A percentile compares a stretch with the other conserved stretches of the same genome.
Conservation (phyloP, 2,113 vertebrate species). For the Rhea americana region DNA sequence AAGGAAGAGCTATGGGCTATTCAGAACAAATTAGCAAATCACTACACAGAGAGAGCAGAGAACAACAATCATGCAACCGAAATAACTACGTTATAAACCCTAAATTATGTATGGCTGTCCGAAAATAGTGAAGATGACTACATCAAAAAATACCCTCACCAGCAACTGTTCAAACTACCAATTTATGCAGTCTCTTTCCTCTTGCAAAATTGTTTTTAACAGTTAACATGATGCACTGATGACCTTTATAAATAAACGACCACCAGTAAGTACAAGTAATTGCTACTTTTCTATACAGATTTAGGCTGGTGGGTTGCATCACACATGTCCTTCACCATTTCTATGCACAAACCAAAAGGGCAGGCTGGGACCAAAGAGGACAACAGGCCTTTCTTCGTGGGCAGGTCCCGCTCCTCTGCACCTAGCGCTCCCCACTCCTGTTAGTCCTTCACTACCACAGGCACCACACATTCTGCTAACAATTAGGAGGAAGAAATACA, state of each 20-base stretch:
- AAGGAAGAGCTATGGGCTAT: background rate
- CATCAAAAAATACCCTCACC: background rate
- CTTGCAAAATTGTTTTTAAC: background rate
- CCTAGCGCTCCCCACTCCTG: fast-evolving
- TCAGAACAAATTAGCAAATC: background rate
- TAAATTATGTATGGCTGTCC: background rate
- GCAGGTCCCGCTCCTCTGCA: background rate
- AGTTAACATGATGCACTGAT: background rate
- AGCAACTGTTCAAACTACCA: background rate
- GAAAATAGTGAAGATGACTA: background rate
- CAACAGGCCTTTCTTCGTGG: fast-evolving
- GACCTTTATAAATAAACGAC: background rate
- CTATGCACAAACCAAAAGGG: background rate
- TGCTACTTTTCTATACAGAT: background rate
- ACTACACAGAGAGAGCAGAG: background rate
- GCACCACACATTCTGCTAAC: fast-evolving
- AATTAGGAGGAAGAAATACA: background rate
- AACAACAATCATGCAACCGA: background rate
- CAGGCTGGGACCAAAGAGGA: background rate
- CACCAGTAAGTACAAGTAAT: background rate
- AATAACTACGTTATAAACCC: background rate
- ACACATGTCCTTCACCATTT: background rate
- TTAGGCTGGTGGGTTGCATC: background rate
- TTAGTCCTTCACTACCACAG: background rate
- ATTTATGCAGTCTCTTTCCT: background rate